phyloP scores from a whole-genome alignment of 30 jellyfish, hydroid and myxozoan genomes.

The Hydractinia symbiolongicarpus region DNA sequence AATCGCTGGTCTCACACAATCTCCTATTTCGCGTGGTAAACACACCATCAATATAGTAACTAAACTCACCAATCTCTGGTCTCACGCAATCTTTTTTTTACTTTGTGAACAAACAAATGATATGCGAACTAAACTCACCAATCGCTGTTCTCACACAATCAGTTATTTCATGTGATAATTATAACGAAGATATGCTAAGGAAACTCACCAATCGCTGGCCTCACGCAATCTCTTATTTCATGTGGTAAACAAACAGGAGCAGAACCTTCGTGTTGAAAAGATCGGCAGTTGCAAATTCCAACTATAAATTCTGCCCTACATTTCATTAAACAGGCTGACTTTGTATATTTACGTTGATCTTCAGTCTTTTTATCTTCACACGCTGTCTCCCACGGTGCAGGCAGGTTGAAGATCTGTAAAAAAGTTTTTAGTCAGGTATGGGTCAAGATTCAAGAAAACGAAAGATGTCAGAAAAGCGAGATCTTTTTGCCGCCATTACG shows the following conservation, averaged over 20 bases:
- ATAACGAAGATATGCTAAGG: too few relatives aligned
- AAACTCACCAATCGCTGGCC: slow-evolving; percentile 36
- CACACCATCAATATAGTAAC: not conserved
- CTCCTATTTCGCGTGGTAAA: slow-evolving; percentile 37
- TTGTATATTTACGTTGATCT: slow-evolving; percentile 48
- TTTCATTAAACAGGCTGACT: slow-evolving; percentile 50
- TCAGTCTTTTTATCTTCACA: slow-evolving; percentile 60
- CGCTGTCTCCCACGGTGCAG: slow-evolving; percentile 86
- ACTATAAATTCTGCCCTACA: slow-evolving; percentile 59
- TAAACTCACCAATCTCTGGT: too few relatives aligned
- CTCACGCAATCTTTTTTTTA: too few relatives aligned
- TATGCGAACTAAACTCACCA: too few relatives aligned
- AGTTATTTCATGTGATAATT: too few relatives aligned
- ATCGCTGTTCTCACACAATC: too few relatives aligned
- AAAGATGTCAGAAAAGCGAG: too few relatives aligned
- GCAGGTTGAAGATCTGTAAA: slow-evolving; percentile 51
- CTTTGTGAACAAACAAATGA: too few relatives aligned
- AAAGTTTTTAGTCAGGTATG: too few relatives aligned
- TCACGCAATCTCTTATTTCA: slow-evolving; percentile 43
- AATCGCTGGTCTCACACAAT: slow-evolving; percentile 43
- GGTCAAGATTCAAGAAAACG: too few relatives aligned
- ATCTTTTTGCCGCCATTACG: too few relatives aligned
- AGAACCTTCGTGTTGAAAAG: slow-evolving; percentile 42
- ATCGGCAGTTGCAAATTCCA: slow-evolving; percentile 59
- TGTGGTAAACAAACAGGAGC: slow-evolving; percentile 46